Evolutionary conservation across 2,113 vertebrate species (phyloP).

Genomic region (Phylloscopus whistleri): DNA sequence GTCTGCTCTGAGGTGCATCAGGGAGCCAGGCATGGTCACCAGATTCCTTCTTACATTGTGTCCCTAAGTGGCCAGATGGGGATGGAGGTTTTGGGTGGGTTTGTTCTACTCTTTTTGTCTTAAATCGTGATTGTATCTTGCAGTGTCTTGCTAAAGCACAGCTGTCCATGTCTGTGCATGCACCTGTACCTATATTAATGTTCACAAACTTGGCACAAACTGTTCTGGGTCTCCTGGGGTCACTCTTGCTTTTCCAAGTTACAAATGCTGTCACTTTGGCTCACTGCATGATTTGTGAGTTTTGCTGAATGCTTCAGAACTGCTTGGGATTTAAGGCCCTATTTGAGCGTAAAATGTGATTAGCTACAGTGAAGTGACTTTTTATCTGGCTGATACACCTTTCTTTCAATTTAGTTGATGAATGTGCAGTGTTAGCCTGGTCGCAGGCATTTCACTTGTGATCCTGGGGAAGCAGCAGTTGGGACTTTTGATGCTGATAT

Average conservation of each 20-base stretch:
- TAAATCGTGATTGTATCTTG: fast-evolving
- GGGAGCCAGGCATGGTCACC: too few relatives aligned
- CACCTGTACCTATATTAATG: neutral
- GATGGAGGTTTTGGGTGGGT: neutral
- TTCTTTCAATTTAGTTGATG: conserved; percentile 21
- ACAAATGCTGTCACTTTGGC: neutral
- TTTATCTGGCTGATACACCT: conserved; percentile 27
- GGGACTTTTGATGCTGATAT: neutral
- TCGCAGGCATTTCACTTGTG: neutral
- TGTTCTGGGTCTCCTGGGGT: neutral
- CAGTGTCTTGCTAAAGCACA: neutral
- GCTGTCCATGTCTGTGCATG: neutral
- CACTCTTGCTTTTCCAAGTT: neutral
- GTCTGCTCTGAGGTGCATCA: neutral
- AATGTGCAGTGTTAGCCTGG: neutral
- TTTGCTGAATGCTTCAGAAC: neutral
- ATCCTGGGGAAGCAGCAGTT: neutral
- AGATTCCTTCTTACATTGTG: neutral
- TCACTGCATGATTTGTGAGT: neutral
- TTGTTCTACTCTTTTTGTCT: neutral
- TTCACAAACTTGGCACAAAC: neutral
- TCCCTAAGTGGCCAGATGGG: neutral
- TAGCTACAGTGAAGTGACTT: neutral
- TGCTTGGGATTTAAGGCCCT: neutral
- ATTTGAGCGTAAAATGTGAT: neutral